phyloP scores from a whole-genome alignment of 2,113 vertebrate species.

The Phalacrocorax brasilianus region DNA sequence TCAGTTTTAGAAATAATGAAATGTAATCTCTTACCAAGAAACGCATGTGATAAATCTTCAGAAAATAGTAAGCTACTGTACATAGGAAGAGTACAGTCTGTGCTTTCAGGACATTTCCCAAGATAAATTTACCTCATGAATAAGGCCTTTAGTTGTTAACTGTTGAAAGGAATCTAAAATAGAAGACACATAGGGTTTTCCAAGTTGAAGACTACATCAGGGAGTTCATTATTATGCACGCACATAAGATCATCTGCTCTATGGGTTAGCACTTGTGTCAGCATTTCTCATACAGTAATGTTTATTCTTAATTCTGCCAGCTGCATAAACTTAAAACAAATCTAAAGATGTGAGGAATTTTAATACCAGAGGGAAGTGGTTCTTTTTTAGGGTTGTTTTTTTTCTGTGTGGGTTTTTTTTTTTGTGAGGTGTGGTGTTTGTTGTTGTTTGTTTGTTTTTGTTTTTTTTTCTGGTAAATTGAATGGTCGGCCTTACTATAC shows the following conservation, averaged over 20 bases:
- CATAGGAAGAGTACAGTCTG: constrained; percentile 43
- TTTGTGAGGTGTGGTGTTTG: background rate
- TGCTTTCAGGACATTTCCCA: constrained; percentile 64
- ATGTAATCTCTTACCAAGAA: background rate
- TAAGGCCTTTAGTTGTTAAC: constrained; percentile 31
- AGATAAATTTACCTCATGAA: constrained; percentile 62
- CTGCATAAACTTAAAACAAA: constrained; percentile 27
- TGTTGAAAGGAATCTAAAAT: constrained; percentile 48
- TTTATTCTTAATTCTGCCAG: constrained; percentile 41
- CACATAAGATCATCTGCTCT: constrained; percentile 18
- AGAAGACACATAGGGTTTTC: constrained; percentile 11
- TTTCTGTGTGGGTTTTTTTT: background rate
- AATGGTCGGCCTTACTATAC: background rate
- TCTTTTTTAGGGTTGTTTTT: background rate
- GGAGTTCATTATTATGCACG: background rate
- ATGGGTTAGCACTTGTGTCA: background rate
- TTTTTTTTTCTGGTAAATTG: background rate
- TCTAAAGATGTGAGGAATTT: constrained; percentile 6
- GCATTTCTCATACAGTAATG: background rate
- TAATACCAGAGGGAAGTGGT: background rate
- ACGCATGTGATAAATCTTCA: constrained; percentile 61
- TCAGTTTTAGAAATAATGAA: background rate
- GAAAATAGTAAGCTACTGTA: constrained; percentile 37
- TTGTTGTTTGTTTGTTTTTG: background rate
- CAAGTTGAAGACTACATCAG: constrained; percentile 2